Evolutionary conservation across 1,140 invertebrate species (phyloP).

Genomic region (Pseudomyrmex dendroicus): DNA sequence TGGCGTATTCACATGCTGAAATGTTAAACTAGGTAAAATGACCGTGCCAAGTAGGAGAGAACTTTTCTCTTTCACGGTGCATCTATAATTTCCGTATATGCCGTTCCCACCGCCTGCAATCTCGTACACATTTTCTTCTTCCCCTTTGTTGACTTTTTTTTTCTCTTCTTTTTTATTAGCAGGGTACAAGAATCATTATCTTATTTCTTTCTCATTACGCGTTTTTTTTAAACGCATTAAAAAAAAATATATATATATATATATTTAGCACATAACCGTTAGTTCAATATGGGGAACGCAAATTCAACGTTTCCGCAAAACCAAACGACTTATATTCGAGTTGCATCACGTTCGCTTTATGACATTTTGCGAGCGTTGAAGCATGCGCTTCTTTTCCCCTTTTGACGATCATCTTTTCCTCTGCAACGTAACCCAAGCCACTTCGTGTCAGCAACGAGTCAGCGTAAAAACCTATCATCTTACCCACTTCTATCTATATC

Average conservation of each 20-base stretch:
- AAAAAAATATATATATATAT: too few species aligned
- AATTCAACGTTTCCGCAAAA: neutral
- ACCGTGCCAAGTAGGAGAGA: constrained; percentile 47
- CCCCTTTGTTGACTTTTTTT: constrained; percentile 2
- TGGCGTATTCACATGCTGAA: constrained; percentile 58
- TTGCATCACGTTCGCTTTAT: constrained; percentile 46
- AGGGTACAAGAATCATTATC: neutral
- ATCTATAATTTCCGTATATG: constrained; percentile 28
- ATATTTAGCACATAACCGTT: too few species aligned
- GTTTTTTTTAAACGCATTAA: too few species aligned
- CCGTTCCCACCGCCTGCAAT: constrained; percentile 30
- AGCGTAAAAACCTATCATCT: constrained; percentile 62
- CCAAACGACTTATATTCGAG: constrained; percentile 31
- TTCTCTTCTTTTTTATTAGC: neutral
- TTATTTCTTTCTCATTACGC: neutral
- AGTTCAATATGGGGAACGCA: too few species aligned
- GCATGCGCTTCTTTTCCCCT: constrained; percentile 37
- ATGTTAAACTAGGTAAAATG: constrained; percentile 57
- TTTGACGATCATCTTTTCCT: constrained; percentile 53
- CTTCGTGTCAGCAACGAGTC: constrained; percentile 58
- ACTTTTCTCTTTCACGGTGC: constrained; percentile 40
- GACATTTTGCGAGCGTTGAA: constrained; percentile 50
- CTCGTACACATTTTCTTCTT: constrained; percentile 22
- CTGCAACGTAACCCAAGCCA: constrained; percentile 55
- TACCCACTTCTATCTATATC: constrained; percentile 56